These are phyloP conservation scores for Genyomyrus donnyi DNA, from an alignment of 2,113 vertebrate species.

Conservation along the genomic window DNA sequence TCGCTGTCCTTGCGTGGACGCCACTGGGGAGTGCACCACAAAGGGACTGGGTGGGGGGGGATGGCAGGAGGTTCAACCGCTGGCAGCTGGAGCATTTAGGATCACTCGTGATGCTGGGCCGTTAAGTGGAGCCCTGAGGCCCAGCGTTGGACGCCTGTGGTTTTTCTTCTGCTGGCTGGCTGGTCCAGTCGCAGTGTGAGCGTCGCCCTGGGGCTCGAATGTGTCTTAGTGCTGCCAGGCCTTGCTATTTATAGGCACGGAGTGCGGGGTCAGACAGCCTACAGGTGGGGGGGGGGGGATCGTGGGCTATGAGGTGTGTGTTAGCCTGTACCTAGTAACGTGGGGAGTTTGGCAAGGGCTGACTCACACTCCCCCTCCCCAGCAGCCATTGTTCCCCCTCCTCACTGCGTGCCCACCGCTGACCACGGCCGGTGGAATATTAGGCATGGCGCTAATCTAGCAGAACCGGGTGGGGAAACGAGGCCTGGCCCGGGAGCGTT, in stretches of 20 bases:
- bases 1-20: background rate
- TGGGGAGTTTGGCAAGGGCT: slow-evolving; percentile 14
- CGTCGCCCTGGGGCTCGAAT: background rate
- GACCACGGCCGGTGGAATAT: slow-evolving; percentile 39
- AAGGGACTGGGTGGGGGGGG: background rate
- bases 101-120: background rate
- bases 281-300: background rate
- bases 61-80: slow-evolving; percentile 5
- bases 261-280: background rate
- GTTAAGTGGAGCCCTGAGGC: background rate
- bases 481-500: slow-evolving; percentile 46
- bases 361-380: background rate
- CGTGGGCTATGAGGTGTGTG: slow-evolving; percentile 19
- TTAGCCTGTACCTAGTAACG: slow-evolving; percentile 21
- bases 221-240: slow-evolving; percentile 16
- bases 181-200: background rate
- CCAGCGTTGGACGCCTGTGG: background rate
- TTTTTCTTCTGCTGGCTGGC: background rate
- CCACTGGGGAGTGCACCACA: background rate
- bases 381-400: slow-evolving; percentile 45
- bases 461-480: slow-evolving; percentile 56
- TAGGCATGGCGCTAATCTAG: slow-evolving; percentile 62
- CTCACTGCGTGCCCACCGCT: slow-evolving; percentile 50
- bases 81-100: slow-evolving; percentile 20
- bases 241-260: slow-evolving; percentile 32